Conservation (phyloP, 2,113 vertebrate species). For the Electrona antarctica region DNA sequence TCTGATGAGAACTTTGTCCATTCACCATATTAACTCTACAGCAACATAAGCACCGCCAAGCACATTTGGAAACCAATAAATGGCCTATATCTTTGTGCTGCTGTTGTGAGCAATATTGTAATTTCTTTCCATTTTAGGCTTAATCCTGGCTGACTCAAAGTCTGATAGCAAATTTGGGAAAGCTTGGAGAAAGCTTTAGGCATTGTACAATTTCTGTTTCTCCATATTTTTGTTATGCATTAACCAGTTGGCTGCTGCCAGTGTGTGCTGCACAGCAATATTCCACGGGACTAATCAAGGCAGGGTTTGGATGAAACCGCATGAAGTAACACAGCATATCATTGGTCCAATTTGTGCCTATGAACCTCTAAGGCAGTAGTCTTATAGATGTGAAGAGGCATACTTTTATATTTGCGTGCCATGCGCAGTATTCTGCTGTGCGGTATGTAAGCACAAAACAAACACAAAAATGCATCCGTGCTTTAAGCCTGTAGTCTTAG, state of each 20-base stretch:
- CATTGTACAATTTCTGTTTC: conserved; percentile 84
- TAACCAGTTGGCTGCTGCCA: conserved; percentile 91
- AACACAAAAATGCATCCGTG: conserved; percentile 22
- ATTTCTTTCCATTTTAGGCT: conserved; percentile 81
- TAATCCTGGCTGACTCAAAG: conserved; percentile 93
- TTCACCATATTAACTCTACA: conserved; percentile 73
- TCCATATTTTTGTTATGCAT: conserved; percentile 82
- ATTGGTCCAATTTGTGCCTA: conserved; percentile 38
- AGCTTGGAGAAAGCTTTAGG: conserved; percentile 91
- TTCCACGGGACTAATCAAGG: conserved; percentile 88
- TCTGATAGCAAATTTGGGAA: conserved; percentile 83
- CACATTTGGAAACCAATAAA: conserved; percentile 72
- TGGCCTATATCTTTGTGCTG: conserved; percentile 99
- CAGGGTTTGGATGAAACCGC: conserved; percentile 90
- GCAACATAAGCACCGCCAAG: conserved; percentile 72
- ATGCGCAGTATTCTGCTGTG: conserved; percentile 43
- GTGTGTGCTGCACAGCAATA: conserved; percentile 95
- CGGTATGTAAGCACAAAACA: conserved; percentile 26
- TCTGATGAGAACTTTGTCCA: conserved; percentile 82
- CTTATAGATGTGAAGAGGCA: too few relatives aligned
- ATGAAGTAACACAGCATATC: conserved; percentile 49
- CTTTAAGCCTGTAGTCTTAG: conserved; percentile 49
- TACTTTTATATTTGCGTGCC: not conserved
- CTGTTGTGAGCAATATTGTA: conserved; percentile 67
- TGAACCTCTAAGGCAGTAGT: too few relatives aligned